These are phyloP conservation scores for Alectoris magna DNA, from an alignment of 2,797 vertebrate genomes.

Conservation along the genomic window DNA sequence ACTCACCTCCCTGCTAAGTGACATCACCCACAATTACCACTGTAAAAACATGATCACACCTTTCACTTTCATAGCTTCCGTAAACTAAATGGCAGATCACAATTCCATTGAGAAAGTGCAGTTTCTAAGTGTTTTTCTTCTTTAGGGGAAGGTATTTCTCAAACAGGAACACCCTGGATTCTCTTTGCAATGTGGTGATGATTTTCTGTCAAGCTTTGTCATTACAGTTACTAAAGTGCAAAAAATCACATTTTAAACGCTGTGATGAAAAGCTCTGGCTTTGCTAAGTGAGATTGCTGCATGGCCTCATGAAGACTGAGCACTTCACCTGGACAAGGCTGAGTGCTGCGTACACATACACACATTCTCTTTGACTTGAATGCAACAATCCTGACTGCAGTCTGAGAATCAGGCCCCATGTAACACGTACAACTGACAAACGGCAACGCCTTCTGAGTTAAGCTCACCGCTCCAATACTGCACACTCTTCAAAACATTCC, in stretches of 20 bases:
- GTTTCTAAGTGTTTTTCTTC: neutral
- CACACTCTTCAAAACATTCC: neutral
- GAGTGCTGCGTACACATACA: neutral
- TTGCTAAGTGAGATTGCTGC: neutral
- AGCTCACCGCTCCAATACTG: neutral
- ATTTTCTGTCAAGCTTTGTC: neutral
- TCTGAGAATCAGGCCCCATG: neutral
- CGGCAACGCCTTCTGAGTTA: neutral
- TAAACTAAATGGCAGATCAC: neutral
- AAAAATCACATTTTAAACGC: neutral
- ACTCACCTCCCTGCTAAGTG: neutral
- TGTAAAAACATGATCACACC: neutral
- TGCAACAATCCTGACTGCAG: rapidly evolving
- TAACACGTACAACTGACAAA: neutral
- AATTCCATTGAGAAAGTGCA: neutral
- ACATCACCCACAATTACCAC: neutral
- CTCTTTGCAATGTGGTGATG: neutral
- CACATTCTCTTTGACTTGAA: neutral
- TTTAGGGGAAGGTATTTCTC: neutral
- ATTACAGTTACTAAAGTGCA: neutral
- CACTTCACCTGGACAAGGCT: neutral
- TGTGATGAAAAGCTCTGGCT: neutral
- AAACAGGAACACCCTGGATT: neutral
- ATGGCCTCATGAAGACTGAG: neutral
- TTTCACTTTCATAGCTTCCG: neutral